phyloP scores from a whole-genome alignment of 2,888 invertebrate species.

The Tribolium freemani region DNA sequence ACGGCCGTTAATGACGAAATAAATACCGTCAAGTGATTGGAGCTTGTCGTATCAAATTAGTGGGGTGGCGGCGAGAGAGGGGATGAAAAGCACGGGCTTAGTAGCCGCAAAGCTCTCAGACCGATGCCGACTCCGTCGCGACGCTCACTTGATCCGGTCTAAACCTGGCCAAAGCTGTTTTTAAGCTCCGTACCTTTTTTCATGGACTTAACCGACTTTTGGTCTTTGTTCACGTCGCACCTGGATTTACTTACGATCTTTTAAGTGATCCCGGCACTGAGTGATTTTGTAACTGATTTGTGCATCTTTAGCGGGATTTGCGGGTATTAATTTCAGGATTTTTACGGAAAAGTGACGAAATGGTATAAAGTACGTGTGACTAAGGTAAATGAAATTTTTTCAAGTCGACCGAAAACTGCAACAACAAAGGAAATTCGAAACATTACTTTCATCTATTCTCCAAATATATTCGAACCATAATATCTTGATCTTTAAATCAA shows the following conservation, averaged over 20 bases:
- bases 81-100: conserved; percentile 64
- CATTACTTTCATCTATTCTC: no score
- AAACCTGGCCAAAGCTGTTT: conserved; percentile 68
- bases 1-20: conserved; percentile 65
- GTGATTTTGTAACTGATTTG: conserved; percentile 67
- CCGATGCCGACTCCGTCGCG: conserved; percentile 69
- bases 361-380: neutral
- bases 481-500: neutral
- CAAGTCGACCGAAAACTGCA: neutral
- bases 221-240: conserved; percentile 67
- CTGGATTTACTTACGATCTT: conserved; percentile 66
- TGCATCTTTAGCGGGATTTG: conserved; percentile 54
- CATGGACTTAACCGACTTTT: conserved; percentile 68
- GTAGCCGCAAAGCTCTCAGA: conserved; percentile 68
- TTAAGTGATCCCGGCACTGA: conserved; percentile 63
- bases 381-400: neutral
- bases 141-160: conserved; percentile 68
- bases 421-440: no score
- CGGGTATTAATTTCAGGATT: conserved; percentile 43
- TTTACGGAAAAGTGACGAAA: conserved; percentile 25
- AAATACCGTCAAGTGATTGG: conserved; percentile 64
- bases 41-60: conserved; percentile 63
- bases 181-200: conserved; percentile 68
- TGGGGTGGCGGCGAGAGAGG: conserved; percentile 53
- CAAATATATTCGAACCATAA: no score